phyloP scores from a whole-genome alignment of 2,797 vertebrate genomes.

The Syngnathus acus region DNA sequence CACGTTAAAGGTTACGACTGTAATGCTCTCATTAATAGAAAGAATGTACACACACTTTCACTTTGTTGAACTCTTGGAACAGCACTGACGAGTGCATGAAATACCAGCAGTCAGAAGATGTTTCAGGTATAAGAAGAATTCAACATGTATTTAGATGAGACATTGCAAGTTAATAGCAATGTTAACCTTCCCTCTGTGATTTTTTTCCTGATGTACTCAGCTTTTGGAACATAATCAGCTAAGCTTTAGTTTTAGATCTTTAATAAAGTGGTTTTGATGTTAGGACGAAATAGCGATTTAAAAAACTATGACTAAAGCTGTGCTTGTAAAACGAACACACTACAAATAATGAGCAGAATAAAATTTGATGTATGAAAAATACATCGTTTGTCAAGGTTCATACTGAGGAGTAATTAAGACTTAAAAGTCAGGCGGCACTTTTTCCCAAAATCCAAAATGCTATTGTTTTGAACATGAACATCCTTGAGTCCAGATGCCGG shows the following conservation, averaged over 20 bases:
- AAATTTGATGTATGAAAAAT: no score
- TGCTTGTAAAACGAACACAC: no score
- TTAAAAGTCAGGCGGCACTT: conserved; percentile 56
- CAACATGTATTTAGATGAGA: background rate
- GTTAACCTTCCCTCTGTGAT: conserved; percentile 33
- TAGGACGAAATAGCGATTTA: no score
- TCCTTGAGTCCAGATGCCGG: conserved; percentile 20
- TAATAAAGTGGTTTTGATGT: no score
- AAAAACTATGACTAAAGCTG: no score
- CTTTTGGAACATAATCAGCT: background rate
- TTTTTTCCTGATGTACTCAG: background rate
- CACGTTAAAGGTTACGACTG: conserved; percentile 1
- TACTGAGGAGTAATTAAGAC: conserved; percentile 56
- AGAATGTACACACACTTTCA: background rate
- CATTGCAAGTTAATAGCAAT: background rate
- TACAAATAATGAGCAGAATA: no score
- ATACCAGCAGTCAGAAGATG: conserved; percentile 4
- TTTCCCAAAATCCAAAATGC: conserved; percentile 45
- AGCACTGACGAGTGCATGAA: background rate
- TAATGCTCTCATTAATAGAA: conserved; percentile 3
- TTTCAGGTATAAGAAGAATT: background rate
- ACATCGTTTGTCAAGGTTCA: no score
- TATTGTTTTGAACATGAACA: conserved; percentile 44
- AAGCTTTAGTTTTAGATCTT: no score
- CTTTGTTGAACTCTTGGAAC: conserved; percentile 4